Evolutionary conservation across 2,113 vertebrate genomes (phyloP).

Genomic region (Laterallus jamaicensis): DNA sequence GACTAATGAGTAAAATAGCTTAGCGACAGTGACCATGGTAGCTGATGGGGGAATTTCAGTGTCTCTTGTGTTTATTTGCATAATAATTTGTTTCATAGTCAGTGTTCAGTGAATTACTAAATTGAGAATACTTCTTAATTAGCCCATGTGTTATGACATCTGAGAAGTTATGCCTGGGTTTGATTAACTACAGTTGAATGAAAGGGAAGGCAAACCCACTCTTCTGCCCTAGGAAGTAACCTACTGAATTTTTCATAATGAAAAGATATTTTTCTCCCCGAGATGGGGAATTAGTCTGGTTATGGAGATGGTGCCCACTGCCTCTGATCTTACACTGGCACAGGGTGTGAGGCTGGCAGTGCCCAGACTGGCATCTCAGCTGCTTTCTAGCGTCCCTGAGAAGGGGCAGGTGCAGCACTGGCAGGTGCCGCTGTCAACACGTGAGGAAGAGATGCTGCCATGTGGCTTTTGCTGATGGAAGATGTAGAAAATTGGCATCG

Average conservation of each 20-base stretch:
- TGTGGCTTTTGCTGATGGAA: background rate
- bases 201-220: background rate
- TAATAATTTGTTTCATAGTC: slow-evolving; percentile 44
- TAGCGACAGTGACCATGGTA: background rate
- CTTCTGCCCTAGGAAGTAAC: background rate
- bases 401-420: background rate
- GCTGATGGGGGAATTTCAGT: background rate
- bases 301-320: background rate
- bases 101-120: slow-evolving; percentile 43
- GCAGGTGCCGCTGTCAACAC: rapidly evolving
- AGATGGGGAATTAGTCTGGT: background rate
- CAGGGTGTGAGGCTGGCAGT: background rate
- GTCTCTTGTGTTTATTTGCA: slow-evolving; percentile 31
- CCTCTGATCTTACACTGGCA: background rate
- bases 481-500: background rate
- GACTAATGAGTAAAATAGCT: background rate
- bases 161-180: slow-evolving; percentile 4
- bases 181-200: slow-evolving; percentile 3
- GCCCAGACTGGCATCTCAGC: background rate
- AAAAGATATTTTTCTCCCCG: background rate
- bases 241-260: background rate
- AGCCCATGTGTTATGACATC: slow-evolving; percentile 5
- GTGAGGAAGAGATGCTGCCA: background rate
- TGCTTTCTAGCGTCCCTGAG: background rate
- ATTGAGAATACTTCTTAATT: slow-evolving; percentile 52